Conservation (phyloP, 1,140 invertebrate species). For the Ceratitis capitata region DNA sequence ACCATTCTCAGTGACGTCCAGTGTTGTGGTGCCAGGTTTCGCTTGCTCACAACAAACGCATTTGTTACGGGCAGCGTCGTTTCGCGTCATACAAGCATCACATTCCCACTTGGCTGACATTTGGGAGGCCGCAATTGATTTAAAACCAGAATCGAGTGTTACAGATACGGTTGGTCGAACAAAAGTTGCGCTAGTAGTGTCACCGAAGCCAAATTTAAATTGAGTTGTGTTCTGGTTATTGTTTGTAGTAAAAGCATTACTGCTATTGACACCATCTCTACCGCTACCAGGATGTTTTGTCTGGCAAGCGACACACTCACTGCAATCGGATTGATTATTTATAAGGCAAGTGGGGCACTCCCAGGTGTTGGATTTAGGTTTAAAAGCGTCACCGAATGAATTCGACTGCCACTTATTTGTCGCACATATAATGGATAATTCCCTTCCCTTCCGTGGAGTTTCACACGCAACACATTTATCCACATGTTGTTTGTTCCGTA, state of each 20-base stretch:
- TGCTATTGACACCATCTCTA: slow-evolving; percentile 1
- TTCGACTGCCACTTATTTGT: slow-evolving; percentile 39
- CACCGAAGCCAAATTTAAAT: slow-evolving; percentile 48
- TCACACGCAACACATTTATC: slow-evolving; percentile 74
- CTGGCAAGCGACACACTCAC: slow-evolving; percentile 69
- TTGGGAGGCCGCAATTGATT: slow-evolving; percentile 62
- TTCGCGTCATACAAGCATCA: slow-evolving; percentile 73
- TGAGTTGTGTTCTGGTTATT: slow-evolving; percentile 50
- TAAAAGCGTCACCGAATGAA: slow-evolving; percentile 70
- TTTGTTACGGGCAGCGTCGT: slow-evolving; percentile 68
- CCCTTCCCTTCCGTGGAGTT: slow-evolving; percentile 42
- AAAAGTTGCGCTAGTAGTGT: slow-evolving; percentile 48
- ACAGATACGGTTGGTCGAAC: not conserved
- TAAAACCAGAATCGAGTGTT: slow-evolving; percentile 51
- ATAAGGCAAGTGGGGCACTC: slow-evolving; percentile 72
- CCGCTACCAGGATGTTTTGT: slow-evolving; percentile 54
- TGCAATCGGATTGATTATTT: slow-evolving; percentile 68
- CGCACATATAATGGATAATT: slow-evolving; percentile 21
- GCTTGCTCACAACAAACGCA: slow-evolving; percentile 78
- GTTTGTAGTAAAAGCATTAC: slow-evolving; percentile 44
- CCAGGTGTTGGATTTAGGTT: slow-evolving; percentile 69
- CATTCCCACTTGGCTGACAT: slow-evolving; percentile 73
- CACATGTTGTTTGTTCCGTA: slow-evolving; percentile 70
- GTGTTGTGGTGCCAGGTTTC: slow-evolving; percentile 67
- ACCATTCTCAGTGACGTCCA: slow-evolving; percentile 32